Conservation (phyloP, 53 echinoderm and acorn worm genomes). For the Temnopleurus reevesii region DNA sequence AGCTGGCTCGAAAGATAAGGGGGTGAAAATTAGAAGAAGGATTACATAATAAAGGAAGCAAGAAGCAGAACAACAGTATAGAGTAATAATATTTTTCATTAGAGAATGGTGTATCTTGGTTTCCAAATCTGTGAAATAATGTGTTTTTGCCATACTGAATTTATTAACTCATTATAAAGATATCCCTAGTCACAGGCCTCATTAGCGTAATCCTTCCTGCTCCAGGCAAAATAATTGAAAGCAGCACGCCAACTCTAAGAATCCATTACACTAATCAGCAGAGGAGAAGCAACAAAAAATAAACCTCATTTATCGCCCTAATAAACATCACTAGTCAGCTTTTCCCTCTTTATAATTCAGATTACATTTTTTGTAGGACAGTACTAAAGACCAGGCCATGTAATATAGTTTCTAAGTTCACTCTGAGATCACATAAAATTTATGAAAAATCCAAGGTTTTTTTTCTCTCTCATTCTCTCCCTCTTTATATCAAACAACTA, state of each 20-base stretch:
- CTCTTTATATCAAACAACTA: no score
- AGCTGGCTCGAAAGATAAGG: background rate
- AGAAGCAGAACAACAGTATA: background rate
- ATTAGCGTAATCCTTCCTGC: slow-evolving; percentile 2
- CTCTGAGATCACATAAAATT: no score
- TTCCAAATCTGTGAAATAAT: background rate
- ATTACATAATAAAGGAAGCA: background rate
- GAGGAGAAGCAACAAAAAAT: background rate
- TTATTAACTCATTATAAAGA: background rate
- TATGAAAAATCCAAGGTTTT: no score
- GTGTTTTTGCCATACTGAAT: background rate
- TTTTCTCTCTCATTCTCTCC: no score
- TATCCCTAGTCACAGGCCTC: background rate
- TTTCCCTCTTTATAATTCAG: no score
- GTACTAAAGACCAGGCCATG: no score
- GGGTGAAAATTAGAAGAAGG: background rate
- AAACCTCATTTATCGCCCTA: background rate
- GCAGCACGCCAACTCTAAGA: background rate
- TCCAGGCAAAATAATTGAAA: background rate
- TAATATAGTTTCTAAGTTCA: no score
- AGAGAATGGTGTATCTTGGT: no score
- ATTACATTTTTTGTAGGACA: no score
- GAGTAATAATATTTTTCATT: background rate
- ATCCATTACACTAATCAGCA: background rate
- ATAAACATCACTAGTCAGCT: background rate